A percentile compares a stretch with the other conserved stretches of the same genome.
These are phyloP conservation scores for Hybos culiciformis DNA, from an alignment of 2,888 invertebrate genomes.

Conservation along the genomic window DNA sequence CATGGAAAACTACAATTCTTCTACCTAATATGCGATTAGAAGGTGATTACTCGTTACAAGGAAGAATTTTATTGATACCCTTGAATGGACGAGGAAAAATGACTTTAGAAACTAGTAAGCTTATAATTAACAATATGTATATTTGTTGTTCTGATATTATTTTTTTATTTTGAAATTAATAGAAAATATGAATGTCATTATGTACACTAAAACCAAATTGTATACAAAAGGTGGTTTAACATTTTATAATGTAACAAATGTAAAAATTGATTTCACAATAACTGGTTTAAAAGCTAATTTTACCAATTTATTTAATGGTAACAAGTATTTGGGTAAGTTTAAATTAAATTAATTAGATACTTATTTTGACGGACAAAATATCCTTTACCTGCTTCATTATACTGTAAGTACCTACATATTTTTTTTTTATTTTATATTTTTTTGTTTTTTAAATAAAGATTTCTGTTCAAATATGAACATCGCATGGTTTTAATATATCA, in stretches of 20 bases:
- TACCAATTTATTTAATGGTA: conserved; percentile 59
- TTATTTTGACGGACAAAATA: not conserved
- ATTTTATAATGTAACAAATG: conserved; percentile 54
- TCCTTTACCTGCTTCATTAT: too few species aligned
- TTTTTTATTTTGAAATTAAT: not conserved
- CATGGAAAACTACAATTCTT: conserved; percentile 52
- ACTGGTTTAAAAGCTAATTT: conserved; percentile 53
- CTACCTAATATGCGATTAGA: conserved; percentile 54
- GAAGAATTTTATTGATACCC: conserved; percentile 55
- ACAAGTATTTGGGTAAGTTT: conserved; percentile 50
- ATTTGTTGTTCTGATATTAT: not conserved
- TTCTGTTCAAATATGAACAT: too few species aligned
- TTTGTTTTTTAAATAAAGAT: too few species aligned
- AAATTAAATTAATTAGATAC: not conserved
- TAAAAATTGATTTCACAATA: conserved; percentile 52
- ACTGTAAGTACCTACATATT: too few species aligned
- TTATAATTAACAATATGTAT: not conserved
- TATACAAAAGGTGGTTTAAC: conserved; percentile 48
- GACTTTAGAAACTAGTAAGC: conserved; percentile 55
- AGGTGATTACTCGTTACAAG: conserved; percentile 53
- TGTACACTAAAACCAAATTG: conserved; percentile 49
- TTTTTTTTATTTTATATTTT: too few species aligned
- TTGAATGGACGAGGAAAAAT: conserved; percentile 52
- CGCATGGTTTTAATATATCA: too few species aligned
- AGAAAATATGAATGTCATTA: conserved; percentile 54